Base-by-base conservation (phyloP, 2,113 vertebrate genomes). In the Baryphthengus martii region DNA sequence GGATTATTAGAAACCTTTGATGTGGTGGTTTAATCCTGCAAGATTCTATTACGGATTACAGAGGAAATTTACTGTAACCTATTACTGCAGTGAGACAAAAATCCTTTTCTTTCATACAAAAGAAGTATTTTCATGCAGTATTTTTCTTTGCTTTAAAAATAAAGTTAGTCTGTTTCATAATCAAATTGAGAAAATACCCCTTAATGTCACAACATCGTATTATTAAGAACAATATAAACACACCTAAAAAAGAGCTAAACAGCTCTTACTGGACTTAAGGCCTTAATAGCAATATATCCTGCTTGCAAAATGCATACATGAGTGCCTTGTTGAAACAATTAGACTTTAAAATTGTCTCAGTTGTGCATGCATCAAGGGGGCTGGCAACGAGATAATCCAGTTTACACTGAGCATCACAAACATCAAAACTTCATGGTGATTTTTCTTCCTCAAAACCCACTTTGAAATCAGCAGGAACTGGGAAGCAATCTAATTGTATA, bases 1-100 rank as follows among this genome's bases (percentile, higher is more conserved):
- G 35, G 21, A 26, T 23, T 81, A 13, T 47, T 39, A 63, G 61
- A 90, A 90, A 58, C 39, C 56, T 61, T 52, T 66, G 40, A 28
- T 10, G 2, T 21, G 21, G 35, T n/a, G 15, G 29, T 59, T 70
- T 40, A 62, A 56, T 53, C 45, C 56, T 88, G 44, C 31, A 81
- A 72, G 88, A 72, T 40, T 75, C 33, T 68, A 8, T 31, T 73
- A 10, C 67, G 39, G 12, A 65, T 56, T 70, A 56, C 45, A 67
- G 16, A 52, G 39, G 59, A 74, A 68, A 33, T 13, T 15, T 20
- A 23, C n/a, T 56, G 26, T 17, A 65, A 44, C 17, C 19, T 37
- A 3, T n/a, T 31, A n/a, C 1, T 65, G 11, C 19, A 25, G 2
- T 2, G 13, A 45, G 33, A 86, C 1, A 1, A 56, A 88, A 75